These are phyloP conservation scores for Rhamnusium bicolor DNA, from an alignment of 2,888 invertebrate species.

Conservation along the genomic window DNA sequence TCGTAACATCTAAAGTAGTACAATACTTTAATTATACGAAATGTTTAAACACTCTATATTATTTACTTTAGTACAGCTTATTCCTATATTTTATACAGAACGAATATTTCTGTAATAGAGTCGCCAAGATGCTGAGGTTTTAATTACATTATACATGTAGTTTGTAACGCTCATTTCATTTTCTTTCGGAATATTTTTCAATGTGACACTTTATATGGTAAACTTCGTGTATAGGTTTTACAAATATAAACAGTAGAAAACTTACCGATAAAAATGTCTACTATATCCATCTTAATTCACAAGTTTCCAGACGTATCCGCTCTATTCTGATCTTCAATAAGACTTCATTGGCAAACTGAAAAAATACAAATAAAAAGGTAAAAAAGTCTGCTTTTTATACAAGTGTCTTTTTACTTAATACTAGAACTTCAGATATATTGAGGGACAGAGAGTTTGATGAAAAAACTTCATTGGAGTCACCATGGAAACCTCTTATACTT, in stretches of 20 bases:
- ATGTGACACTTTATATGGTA: background rate
- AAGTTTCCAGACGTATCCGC: background rate
- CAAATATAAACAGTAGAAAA: background rate
- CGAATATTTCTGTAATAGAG: background rate
- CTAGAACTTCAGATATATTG: background rate
- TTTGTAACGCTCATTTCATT: background rate
- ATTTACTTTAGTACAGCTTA: no score
- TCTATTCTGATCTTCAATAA: background rate
- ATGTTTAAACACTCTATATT: no score
- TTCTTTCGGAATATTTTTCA: background rate
- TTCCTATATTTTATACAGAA: no score
- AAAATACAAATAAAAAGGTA: slow-evolving; percentile 10
- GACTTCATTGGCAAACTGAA: slow-evolving; percentile 18
- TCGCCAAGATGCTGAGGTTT: background rate
- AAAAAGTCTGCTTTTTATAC: background rate
- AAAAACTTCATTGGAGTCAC: slow-evolving; percentile 2
- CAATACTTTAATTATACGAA: no score
- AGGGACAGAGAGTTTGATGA: background rate
- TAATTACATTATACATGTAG: no score
- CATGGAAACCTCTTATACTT: slow-evolving; percentile 6
- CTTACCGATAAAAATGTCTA: slow-evolving; percentile 13
- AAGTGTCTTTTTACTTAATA: slow-evolving; percentile 5
- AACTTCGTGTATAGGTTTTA: background rate
- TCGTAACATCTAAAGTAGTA: no score
- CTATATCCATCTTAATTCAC: slow-evolving; percentile 7